A percentile compares a stretch with the other conserved stretches of the same genome.
These are phyloP conservation scores for Puntigrus tetrazona DNA, from an alignment of 2,113 vertebrate genomes.

Conservation along the genomic window DNA sequence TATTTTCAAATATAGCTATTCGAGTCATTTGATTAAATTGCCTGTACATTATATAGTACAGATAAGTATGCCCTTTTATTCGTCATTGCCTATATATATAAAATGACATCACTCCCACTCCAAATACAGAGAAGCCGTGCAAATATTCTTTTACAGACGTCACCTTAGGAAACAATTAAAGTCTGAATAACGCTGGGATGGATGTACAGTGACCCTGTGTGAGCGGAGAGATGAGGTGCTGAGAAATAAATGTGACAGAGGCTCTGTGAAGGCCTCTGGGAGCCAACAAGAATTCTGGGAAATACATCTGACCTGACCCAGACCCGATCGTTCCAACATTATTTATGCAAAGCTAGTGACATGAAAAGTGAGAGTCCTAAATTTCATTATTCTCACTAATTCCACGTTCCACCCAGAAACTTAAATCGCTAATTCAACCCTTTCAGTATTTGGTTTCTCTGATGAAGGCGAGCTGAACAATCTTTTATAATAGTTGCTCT, in stretches of 20 bases:
- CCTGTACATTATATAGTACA: not conserved
- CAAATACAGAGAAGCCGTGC: not conserved
- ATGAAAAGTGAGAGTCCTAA: constrained; percentile 9
- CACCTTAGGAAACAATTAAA: not conserved
- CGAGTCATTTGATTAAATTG: not conserved
- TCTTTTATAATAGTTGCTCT: constrained; percentile 11
- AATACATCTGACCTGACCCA: constrained; percentile 17
- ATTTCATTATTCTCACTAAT: not conserved
- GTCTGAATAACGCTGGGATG: not conserved
- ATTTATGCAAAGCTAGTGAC: constrained; percentile 20
- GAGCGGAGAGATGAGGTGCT: constrained; percentile 27
- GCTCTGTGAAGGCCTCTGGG: not conserved
- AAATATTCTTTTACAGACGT: not conserved
- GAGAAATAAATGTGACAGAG: constrained; percentile 9
- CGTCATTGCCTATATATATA: not conserved
- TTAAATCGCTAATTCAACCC: not conserved
- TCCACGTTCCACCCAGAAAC: not conserved
- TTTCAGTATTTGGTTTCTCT: constrained; percentile 3
- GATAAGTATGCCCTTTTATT: not conserved
- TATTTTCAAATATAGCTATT: not conserved
- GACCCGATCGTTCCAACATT: not conserved
- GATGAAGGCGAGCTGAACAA: not conserved
- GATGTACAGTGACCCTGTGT: constrained; percentile 31
- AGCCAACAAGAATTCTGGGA: constrained; percentile 33
- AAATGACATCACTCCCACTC: not conserved